phyloP scores from a whole-genome alignment of 2,888 invertebrate genomes.

The Epinotia demarniana region DNA sequence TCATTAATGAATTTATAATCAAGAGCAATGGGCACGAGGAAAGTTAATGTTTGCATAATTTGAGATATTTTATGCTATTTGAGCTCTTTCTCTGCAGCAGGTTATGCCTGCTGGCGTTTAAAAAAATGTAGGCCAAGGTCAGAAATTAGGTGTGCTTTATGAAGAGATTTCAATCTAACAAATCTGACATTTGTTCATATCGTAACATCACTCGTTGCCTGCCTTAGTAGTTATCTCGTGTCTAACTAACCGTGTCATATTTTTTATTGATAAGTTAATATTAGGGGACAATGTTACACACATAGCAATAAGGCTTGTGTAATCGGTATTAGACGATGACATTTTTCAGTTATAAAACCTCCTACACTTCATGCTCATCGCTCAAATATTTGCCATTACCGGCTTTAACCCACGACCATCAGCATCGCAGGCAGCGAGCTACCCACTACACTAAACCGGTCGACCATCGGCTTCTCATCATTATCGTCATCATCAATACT shows the following conservation, averaged over 20 bases:
- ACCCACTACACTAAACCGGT: no score
- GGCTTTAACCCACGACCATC: no score
- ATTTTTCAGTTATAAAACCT: no score
- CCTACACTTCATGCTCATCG: no score
- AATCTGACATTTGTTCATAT: conserved; percentile 22
- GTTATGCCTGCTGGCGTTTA: not conserved
- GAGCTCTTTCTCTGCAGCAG: conserved; percentile 4
- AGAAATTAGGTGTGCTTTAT: conserved; percentile 13
- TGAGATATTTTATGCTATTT: conserved; percentile 7
- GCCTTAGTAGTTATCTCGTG: conserved; percentile 4
- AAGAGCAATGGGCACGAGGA: conserved; percentile 28
- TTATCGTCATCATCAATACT: no score
- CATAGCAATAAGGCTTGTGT: no score
- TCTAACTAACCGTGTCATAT: conserved; percentile 7
- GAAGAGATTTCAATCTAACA: conserved; percentile 5
- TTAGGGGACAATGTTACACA: no score
- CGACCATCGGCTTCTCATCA: no score
- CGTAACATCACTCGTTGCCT: not conserved
- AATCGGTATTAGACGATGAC: no score
- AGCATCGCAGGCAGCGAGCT: no score
- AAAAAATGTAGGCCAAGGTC: conserved; percentile 34
- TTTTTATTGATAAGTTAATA: conserved; percentile 10
- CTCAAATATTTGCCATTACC: no score
- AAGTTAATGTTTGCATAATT: conserved; percentile 40
- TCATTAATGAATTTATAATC: conserved; percentile 31